Percentiles rank a stretch among this genome's conserved stretches.
phyloP scores from a whole-genome alignment of 2,888 invertebrate genomes.

The Tigriopus californicus region DNA sequence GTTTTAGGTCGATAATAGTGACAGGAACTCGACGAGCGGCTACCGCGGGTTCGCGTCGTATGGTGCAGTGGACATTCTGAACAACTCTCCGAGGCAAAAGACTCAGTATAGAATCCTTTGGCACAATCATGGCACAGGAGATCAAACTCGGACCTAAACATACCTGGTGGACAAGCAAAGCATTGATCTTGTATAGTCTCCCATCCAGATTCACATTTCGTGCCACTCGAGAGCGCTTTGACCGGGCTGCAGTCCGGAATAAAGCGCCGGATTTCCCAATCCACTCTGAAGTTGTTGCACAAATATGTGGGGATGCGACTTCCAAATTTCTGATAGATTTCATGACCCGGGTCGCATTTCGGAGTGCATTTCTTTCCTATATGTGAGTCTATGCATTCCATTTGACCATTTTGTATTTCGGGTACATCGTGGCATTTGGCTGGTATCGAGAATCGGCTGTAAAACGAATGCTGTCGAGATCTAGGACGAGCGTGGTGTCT shows the following conservation, averaged over 20 bases:
- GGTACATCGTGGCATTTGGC: slow-evolving; percentile 8
- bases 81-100: slow-evolving; percentile 12
- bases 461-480: neutral
- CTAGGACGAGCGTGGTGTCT: neutral
- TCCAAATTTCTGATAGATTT: slow-evolving; percentile 13
- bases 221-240: neutral
- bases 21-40: too few relatives aligned
- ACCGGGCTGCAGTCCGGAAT: slow-evolving; percentile 12
- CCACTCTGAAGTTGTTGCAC: neutral
- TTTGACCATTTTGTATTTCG: slow-evolving; percentile 5
- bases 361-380: slow-evolving; percentile 13
- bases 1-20: too few relatives aligned
- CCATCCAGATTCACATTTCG: slow-evolving; percentile 6
- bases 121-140: slow-evolving; percentile 19
- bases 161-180: slow-evolving; percentile 20
- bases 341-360: slow-evolving; percentile 1
- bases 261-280: slow-evolving; percentile 10
- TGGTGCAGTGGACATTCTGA: neutral
- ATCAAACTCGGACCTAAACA: slow-evolving; percentile 18
- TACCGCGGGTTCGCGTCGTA: neutral
- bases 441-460: neutral
- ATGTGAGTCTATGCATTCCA: neutral
- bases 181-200: slow-evolving; percentile 2
- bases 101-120: slow-evolving; percentile 19
- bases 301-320: slow-evolving; percentile 5